A percentile compares a stretch with the other conserved stretches of the same genome.
These are phyloP conservation scores for Ptyas mucosa DNA, from an alignment of 2,113 vertebrate species.

Conservation along the genomic window DNA sequence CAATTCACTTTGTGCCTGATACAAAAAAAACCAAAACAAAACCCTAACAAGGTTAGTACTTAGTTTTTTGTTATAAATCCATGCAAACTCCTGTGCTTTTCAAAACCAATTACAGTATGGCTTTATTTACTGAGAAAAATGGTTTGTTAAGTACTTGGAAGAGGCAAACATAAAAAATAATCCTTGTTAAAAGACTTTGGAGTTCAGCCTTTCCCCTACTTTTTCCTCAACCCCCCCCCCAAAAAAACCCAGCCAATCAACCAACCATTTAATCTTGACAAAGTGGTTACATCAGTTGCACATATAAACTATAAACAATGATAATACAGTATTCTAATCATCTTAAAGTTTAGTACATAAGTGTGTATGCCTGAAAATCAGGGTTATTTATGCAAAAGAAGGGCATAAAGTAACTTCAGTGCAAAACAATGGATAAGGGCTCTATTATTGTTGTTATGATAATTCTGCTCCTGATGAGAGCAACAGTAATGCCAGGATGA, in stretches of 20 bases:
- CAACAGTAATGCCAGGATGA: not conserved
- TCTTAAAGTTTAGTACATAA: not conserved
- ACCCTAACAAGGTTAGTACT: not conserved
- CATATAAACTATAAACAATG: not conserved
- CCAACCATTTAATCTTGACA: not conserved
- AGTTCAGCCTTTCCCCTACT: not conserved
- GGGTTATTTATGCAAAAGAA: constrained; percentile 26
- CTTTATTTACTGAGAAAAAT: not conserved
- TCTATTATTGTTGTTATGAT: not conserved
- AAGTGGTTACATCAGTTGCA: not conserved
- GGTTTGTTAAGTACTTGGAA: not conserved
- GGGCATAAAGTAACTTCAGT: not conserved
- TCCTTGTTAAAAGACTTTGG: not conserved
- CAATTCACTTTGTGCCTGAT: constrained; percentile 13
- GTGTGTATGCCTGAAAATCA: not conserved
- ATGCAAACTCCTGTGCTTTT: not conserved
- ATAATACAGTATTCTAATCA: not conserved
- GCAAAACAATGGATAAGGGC: not conserved
- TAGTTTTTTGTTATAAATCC: not conserved
- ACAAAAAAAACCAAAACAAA: not conserved
- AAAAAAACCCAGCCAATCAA: not conserved
- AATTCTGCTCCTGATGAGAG: constrained; percentile 25
- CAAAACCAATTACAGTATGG: not conserved
- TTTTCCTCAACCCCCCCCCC: no score
- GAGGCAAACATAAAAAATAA: not conserved